These are phyloP conservation scores for Heliopora coerulea DNA, from an alignment of 92 coral and sea anemone genomes.

Conservation along the genomic window DNA sequence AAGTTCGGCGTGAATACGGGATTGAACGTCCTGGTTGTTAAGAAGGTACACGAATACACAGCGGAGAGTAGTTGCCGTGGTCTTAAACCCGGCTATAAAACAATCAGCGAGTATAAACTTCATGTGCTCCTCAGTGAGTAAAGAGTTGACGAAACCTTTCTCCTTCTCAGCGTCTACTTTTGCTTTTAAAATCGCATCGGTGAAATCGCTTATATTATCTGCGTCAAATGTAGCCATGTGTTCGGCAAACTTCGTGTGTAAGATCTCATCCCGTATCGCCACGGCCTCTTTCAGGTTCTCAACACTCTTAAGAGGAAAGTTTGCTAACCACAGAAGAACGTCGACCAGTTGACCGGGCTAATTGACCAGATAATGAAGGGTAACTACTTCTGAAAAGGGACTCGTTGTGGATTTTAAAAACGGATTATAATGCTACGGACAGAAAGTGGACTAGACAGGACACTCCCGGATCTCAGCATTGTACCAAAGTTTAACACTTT, in stretches of 20 bases:
- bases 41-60: slow-evolving; percentile 91
- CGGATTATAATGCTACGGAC: too few species aligned
- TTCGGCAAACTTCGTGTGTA: slow-evolving; percentile 80
- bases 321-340: slow-evolving; percentile 84
- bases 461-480: too few species aligned
- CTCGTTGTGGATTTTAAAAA: too few species aligned
- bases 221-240: slow-evolving; percentile 78
- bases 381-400: too few species aligned
- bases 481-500: too few species aligned
- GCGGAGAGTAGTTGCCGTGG: slow-evolving; percentile 79
- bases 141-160: slow-evolving; percentile 38
- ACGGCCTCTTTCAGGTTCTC: slow-evolving; percentile 70
- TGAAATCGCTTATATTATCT: slow-evolving; percentile 83
- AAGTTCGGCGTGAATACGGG: slow-evolving; percentile 72
- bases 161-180: slow-evolving; percentile 54
- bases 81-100: slow-evolving; percentile 91
- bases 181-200: slow-evolving; percentile 86
- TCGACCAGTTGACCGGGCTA: slow-evolving; percentile 90
- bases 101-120: slow-evolving; percentile 79
- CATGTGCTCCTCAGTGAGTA: slow-evolving; percentile 82
- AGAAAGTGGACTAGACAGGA: too few species aligned
- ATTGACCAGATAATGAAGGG: too few species aligned
- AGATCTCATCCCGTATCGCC: slow-evolving; percentile 67
- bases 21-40: slow-evolving; percentile 76
- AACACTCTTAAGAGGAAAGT: slow-evolving; percentile 58